Evolutionary conservation across 2,888 invertebrate species (phyloP).

Genomic region (Cabera pusaria): DNA sequence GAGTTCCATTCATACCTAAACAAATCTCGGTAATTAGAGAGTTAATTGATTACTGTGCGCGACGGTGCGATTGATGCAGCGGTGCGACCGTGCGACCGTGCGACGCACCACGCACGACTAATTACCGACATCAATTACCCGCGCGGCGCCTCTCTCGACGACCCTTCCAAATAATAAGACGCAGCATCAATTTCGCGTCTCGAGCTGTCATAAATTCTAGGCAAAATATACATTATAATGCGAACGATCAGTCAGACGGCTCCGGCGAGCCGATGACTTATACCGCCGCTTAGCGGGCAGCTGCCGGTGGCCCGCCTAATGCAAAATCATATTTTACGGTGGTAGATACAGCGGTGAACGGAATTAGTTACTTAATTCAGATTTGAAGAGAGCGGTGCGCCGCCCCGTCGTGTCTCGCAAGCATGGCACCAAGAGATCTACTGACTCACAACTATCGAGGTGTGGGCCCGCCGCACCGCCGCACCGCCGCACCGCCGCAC

Average conservation of each 20-base stretch:
- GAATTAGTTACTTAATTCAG: conserved; percentile 31
- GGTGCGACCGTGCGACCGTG: not conserved
- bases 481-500: conserved; percentile 1
- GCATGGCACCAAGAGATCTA: conserved; percentile 3
- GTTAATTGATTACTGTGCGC: conserved; percentile 2
- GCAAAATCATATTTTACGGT: conserved; percentile 49
- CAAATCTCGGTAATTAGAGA: not conserved
- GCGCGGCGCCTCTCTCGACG: conserved; percentile 44
- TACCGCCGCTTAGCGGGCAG: conserved; percentile 35
- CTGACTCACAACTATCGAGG: conserved; percentile 7
- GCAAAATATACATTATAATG: conserved; percentile 65
- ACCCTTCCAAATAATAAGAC: conserved; percentile 74
- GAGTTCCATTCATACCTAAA: not conserved
- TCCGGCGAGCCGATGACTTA: conserved; percentile 48
- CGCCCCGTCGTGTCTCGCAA: no score
- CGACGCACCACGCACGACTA: conserved; percentile 6
- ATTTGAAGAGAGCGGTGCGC: conserved; percentile 25
- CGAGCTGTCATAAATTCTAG: conserved; percentile 56
- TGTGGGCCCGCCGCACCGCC: not conserved
- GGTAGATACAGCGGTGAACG: conserved; percentile 28
- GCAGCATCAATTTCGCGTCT: conserved; percentile 58
- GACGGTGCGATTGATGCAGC: not conserved
- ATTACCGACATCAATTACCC: conserved; percentile 28
- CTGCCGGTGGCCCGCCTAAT: conserved; percentile 39
- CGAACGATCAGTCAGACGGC: conserved; percentile 58